Conservation (phyloP, 2,797 vertebrate genomes). For the Chrosomus eos region DNA sequence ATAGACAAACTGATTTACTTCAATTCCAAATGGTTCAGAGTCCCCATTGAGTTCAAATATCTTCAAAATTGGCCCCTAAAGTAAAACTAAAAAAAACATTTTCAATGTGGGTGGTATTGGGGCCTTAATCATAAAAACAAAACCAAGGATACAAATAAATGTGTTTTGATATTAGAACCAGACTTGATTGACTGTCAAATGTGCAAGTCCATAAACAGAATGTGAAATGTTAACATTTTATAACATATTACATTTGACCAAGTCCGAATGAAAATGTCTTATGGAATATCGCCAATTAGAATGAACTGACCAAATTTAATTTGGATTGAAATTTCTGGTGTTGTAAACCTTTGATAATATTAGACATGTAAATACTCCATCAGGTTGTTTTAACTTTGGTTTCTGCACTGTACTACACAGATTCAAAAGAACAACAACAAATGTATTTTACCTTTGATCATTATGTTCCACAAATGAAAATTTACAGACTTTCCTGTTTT, state of each 20-base stretch:
- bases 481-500: background rate
- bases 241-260: background rate
- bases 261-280: background rate
- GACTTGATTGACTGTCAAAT: background rate
- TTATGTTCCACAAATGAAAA: background rate
- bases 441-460: background rate
- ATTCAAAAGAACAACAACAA: background rate
- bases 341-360: background rate
- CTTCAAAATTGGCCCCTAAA: conserved; percentile 10
- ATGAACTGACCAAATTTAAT: background rate
- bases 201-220: background rate
- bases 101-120: background rate
- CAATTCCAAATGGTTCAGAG: background rate
- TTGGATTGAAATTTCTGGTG: background rate
- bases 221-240: background rate
- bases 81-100: background rate
- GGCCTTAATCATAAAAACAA: conserved; percentile 8
- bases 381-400: background rate
- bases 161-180: background rate
- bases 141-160: conserved; percentile 10
- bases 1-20: conserved; percentile 13
- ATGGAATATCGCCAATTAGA: background rate
- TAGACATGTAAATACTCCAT: background rate
- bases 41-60: background rate
- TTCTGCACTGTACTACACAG: background rate